These are phyloP conservation scores for Lagocephalus sceleratus DNA, from an alignment of 2,797 vertebrate species.

Conservation along the genomic window DNA sequence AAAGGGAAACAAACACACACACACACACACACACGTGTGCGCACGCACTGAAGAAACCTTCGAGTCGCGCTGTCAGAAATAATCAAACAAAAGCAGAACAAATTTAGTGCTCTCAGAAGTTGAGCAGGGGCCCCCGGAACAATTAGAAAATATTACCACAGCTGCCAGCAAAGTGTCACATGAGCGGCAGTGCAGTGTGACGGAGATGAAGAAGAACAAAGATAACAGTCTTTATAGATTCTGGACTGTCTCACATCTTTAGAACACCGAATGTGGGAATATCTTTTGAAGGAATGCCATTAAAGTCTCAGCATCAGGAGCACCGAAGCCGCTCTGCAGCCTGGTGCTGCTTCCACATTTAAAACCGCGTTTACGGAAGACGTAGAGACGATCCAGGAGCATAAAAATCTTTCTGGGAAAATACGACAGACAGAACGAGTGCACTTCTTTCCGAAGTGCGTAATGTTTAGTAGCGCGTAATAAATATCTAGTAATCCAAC, in stretches of 20 bases:
- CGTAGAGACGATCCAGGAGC: too few relatives aligned
- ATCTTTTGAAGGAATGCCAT: background rate
- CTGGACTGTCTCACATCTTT: background rate
- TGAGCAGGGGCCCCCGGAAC: background rate
- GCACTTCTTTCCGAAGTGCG: too few relatives aligned
- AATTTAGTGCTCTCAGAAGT: background rate
- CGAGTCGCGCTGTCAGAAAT: conserved; percentile 1
- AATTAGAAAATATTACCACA: conserved; percentile 3
- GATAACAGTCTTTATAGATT: conserved; percentile 1
- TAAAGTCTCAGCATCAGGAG: background rate
- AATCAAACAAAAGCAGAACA: conserved; percentile 3
- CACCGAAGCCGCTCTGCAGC: background rate
- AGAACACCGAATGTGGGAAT: background rate
- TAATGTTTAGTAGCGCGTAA: too few relatives aligned
- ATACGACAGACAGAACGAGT: too few relatives aligned
- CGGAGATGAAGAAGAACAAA: background rate
- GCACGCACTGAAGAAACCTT: background rate
- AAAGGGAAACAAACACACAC: background rate
- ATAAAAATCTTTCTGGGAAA: too few relatives aligned
- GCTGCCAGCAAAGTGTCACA: conserved; percentile 1
- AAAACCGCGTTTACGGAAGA: background rate
- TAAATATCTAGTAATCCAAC: too few relatives aligned
- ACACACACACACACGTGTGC: background rate
- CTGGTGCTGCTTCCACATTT: background rate
- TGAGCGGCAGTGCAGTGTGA: background rate